Percentiles rank a stretch among this genome's conserved stretches.
Conservation (phyloP, 2,113 vertebrate species). For the Saimiri boliviensis region DNA sequence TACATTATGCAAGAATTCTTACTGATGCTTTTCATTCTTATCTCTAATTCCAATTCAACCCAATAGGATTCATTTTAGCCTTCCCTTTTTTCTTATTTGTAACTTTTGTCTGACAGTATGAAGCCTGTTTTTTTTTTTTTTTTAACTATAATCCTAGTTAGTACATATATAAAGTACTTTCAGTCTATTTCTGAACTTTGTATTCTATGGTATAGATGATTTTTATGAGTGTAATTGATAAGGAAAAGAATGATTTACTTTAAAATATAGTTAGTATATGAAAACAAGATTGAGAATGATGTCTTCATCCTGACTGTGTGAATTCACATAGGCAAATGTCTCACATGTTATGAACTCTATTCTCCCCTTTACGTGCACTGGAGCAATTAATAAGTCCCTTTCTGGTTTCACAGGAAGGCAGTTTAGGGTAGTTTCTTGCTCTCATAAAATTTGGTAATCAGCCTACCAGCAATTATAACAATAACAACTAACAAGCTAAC, state of each 20-base stretch:
- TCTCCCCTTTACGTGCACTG: neutral
- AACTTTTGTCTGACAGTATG: neutral
- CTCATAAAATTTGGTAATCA: neutral
- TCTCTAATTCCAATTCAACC: neutral
- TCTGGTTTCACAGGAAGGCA: neutral
- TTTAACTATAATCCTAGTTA: neutral
- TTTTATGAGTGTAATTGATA: neutral
- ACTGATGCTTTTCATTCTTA: neutral
- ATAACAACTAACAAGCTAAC: neutral
- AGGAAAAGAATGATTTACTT: slow-evolving; percentile 1
- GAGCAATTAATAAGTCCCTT: neutral
- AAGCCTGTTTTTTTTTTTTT: neutral
- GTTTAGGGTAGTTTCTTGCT: neutral
- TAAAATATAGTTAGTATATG: neutral
- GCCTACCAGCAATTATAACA: neutral
- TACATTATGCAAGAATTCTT: neutral
- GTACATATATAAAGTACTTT: neutral
- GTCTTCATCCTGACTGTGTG: neutral
- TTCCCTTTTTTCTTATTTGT: neutral
- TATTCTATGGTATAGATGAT: neutral
- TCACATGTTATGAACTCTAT: neutral
- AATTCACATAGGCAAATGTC: neutral
- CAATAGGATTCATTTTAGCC: neutral
- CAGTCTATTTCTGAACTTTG: neutral
- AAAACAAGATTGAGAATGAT: neutral